Percentiles rank a stretch among this genome's conserved stretches.
Conservation (phyloP, 2,113 vertebrate species). For the Crotalus tigris region DNA sequence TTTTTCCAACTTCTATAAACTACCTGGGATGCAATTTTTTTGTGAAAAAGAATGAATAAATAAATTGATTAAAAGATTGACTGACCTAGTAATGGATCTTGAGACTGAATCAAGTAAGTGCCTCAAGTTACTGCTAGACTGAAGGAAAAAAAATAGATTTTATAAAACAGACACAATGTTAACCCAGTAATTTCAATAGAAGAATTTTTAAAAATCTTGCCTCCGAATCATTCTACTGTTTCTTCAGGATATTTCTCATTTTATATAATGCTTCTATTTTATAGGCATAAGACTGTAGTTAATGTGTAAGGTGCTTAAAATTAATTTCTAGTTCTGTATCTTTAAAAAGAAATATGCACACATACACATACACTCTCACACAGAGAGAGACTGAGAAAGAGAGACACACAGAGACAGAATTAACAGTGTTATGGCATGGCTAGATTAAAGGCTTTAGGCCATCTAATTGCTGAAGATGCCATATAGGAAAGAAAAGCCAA, state of each 20-base stretch:
- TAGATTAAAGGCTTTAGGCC: not conserved
- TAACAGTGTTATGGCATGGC: not conserved
- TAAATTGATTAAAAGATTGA: not conserved
- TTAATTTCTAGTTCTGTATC: not conserved
- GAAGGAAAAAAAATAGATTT: not conserved
- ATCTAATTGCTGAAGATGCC: not conserved
- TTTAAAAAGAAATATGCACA: not conserved
- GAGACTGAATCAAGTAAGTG: not conserved
- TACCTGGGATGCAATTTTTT: not conserved
- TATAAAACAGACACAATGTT: not conserved
- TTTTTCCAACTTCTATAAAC: not conserved
- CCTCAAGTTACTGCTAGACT: not conserved
- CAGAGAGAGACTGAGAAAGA: not conserved
- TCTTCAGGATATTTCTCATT: not conserved
- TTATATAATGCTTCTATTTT: not conserved
- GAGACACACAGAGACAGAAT: fast-evolving
- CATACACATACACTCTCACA: too few relatives aligned
- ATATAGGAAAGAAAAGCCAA: not conserved
- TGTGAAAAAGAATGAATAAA: not conserved
- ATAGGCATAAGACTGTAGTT: not conserved
- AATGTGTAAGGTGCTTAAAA: not conserved
- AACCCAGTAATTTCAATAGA: not conserved
- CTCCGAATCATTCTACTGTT: not conserved
- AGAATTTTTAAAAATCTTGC: not conserved
- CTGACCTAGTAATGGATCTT: not conserved